These are phyloP conservation scores for Silvanus unidentatus DNA, from an alignment of 2,888 invertebrate genomes.

Conservation along the genomic window DNA sequence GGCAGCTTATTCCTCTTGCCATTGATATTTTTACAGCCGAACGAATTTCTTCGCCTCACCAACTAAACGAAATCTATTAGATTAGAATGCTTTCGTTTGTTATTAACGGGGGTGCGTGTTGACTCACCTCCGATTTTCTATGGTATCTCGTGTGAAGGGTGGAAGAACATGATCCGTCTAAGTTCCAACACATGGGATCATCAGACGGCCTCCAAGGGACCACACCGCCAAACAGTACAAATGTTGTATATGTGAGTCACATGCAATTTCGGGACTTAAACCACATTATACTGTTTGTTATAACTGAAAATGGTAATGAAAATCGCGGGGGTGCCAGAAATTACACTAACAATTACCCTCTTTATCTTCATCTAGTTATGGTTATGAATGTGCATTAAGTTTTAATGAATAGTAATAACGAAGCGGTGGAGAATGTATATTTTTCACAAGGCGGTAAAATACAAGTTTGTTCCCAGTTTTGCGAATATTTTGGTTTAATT, in stretches of 20 bases:
- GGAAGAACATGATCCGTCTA: slow-evolving; percentile 20
- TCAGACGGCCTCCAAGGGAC: slow-evolving; percentile 17
- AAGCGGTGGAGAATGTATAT: neutral
- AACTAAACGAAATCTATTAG: slow-evolving; percentile 26
- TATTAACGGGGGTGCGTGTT: slow-evolving; percentile 23
- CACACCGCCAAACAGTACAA: slow-evolving; percentile 1
- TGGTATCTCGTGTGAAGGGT: neutral
- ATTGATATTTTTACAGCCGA: slow-evolving; percentile 21
- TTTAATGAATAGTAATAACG: slow-evolving; percentile 14
- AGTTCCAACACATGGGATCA: slow-evolving; percentile 26
- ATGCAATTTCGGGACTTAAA: slow-evolving; percentile 13
- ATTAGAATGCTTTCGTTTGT: slow-evolving; percentile 26
- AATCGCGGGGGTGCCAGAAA: slow-evolving; percentile 9
- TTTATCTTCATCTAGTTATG: slow-evolving; percentile 18
- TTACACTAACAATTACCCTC: slow-evolving; percentile 15
- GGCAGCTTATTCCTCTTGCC: slow-evolving; percentile 10
- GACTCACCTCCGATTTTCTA: slow-evolving; percentile 21
- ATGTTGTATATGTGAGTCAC: slow-evolving; percentile 15
- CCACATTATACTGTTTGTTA: neutral
- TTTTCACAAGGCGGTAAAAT: slow-evolving; percentile 4
- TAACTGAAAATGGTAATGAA: slow-evolving; percentile 12
- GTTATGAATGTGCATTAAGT: slow-evolving; percentile 14
- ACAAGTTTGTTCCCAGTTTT: slow-evolving; percentile 11
- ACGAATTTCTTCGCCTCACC: slow-evolving; percentile 15
- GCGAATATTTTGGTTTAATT: slow-evolving; percentile 1